Base-by-base conservation (phyloP, 64 coral and sea anemone species). In the Montipora efflorescens region DNA sequence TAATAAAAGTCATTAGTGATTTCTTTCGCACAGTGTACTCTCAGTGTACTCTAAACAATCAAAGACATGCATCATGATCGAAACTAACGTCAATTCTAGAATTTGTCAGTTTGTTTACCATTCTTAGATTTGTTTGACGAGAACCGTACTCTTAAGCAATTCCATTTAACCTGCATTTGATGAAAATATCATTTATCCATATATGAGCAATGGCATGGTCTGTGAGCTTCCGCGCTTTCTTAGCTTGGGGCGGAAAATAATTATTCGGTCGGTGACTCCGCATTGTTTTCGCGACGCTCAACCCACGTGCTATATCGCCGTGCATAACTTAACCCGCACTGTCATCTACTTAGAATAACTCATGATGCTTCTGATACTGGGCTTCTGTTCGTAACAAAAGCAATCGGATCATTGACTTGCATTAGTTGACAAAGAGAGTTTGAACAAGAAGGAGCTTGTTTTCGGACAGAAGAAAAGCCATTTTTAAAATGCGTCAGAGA, bases 401-500 rank as follows among this genome's bases (percentile, higher is more conserved):
- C 82, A 86, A 86, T 68, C 15, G 47, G 68, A 51, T 20, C 18
- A 23, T 48, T 9, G 8, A 14, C 8, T 86, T 71, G 47, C 66
- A 71, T 86, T 47, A 86, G 66, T 72, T 71, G 15, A 6, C 8
- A 14, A 22, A 86, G 46, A 71, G 45, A 28, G 8, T 47, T 86
- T 86, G 46, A 86, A 71, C 8, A 15, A n/a, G 5, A 46, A 47
- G 11, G 66, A 48, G 44, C 43, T 86, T 71, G 61, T 86, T 86
- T 51, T 49, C 44, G 51, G 19, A 86, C 45, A 6, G 47, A 86
- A 50, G 49, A 4, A 46, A 64, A 62, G 11, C 6, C 62, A 5
- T 1, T 61, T 66, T 9, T 5, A 59, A 67, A 5, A 86, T 86
- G 82, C 82, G 82, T 15, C 82, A 86, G 68, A 47, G 82, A 50